phyloP scores from a whole-genome alignment of 2,113 vertebrate species.

The Nesogale talazaci region DNA sequence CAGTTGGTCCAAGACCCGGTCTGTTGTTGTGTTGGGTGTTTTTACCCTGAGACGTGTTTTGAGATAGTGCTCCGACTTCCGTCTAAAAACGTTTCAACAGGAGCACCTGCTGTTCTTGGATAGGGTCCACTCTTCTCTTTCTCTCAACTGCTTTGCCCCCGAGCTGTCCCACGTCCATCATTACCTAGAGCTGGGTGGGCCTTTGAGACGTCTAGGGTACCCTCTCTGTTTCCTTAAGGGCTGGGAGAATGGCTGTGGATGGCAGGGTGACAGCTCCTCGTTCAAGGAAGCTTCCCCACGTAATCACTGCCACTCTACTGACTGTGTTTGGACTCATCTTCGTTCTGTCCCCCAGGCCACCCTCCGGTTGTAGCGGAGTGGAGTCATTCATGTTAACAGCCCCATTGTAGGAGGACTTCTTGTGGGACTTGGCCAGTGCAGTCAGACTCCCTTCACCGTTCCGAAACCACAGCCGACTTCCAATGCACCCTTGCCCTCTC shows the following conservation, averaged over 20 bases:
- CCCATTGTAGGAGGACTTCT: neutral
- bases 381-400: neutral
- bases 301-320: neutral
- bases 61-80: neutral
- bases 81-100: neutral
- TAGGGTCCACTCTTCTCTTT: neutral
- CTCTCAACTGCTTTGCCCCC: neutral
- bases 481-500: neutral
- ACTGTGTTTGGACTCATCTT: neutral
- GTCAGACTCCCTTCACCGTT: neutral
- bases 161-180: neutral
- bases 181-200: neutral
- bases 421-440: neutral
- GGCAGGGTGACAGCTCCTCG: neutral
- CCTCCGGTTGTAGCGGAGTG: fast-evolving
- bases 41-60: neutral
- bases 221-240: neutral
- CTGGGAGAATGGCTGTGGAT: neutral
- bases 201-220: neutral
- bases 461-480: neutral
- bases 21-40: neutral
- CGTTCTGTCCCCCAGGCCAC: neutral
- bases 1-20: neutral
- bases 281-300: neutral
- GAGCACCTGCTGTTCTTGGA: neutral